Base-by-base conservation (phyloP, 2,888 invertebrate genomes). In the Rotaria socialis region DNA sequence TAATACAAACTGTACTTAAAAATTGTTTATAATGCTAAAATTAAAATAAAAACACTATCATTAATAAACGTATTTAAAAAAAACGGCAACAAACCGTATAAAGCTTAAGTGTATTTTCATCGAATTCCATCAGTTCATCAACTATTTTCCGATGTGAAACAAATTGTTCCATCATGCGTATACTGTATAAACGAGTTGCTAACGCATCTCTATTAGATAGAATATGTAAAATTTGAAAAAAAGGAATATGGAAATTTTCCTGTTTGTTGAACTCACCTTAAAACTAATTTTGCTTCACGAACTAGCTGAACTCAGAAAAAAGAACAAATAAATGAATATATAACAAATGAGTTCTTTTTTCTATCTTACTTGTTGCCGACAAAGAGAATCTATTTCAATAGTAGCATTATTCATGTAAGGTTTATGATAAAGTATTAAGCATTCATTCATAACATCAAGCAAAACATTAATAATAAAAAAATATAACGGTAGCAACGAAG, bases 391-490 rank as follows among this genome's bases (percentile, higher is more conserved):
- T 16, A 80, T 47, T 80, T 47, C 43, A n/a, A 43, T 10, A 0
- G 47, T 47, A 47, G 22, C 24, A 47, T n/a, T 47, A 24, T 43
- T 80, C 14, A 47, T 47, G 14, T 43, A 47, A 24, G 80, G 80
- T 80, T 47, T 43, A 47, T 80, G 19, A 80, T 80, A 80, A 14
- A 80, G 80, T 47, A 8, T 43, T 47, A 80, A 47, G 22, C 80
- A 80, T 80, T 80, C 80, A 47, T 80, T 43, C 80, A 80, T 80
- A 24, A 80, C 80, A 80, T 80, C 80, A 43, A 80, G 43, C 47
- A 80, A 24, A n/a, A 80, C 80, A 80, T 80, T 80, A 14, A 80
- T 24, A 80, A 80, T 80, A 24, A 80, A 80, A 47, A 80, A 80
- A 47, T 80, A 80, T 47, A 80, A 80, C 24, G 80, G 80, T 47